Conservation (phyloP, 2,797 vertebrate genomes). For the Phrynocephalus vlangalii region DNA sequence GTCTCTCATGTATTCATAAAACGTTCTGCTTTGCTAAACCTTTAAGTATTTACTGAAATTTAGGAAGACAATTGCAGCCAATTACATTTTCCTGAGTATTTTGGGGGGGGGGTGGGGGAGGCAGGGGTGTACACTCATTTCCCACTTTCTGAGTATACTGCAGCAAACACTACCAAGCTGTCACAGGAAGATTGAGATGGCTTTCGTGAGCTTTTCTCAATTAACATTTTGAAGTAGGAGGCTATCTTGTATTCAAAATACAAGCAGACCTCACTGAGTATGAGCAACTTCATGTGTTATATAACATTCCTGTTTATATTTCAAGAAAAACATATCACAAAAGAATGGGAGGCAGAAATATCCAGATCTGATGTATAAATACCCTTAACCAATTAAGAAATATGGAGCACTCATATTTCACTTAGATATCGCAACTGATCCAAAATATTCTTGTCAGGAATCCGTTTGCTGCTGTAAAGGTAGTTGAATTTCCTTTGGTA, state of each 20-base stretch:
- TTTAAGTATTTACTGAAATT: neutral
- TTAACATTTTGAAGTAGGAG: neutral
- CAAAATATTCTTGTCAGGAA: neutral
- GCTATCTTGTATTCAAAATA: neutral
- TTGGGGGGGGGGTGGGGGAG: too few relatives aligned
- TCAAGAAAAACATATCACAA: neutral
- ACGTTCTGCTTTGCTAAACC: neutral
- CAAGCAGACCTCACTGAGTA: neutral
- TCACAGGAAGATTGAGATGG: neutral
- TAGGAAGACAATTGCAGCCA: neutral
- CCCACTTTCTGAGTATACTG: neutral
- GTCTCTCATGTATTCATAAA: neutral
- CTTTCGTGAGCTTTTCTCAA: neutral
- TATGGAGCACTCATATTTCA: neutral
- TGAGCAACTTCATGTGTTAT: neutral
- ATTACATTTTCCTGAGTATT: neutral
- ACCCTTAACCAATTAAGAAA: neutral
- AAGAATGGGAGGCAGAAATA: neutral
- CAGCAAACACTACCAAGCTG: neutral
- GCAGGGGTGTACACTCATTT: neutral
- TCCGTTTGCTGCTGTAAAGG: neutral
- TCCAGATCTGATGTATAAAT: neutral
- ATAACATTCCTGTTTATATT: neutral
- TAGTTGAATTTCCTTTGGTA: neutral
- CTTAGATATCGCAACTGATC: too few relatives aligned